Conservation (phyloP, 2,113 vertebrate genomes). For the Spilogale gracilis region DNA sequence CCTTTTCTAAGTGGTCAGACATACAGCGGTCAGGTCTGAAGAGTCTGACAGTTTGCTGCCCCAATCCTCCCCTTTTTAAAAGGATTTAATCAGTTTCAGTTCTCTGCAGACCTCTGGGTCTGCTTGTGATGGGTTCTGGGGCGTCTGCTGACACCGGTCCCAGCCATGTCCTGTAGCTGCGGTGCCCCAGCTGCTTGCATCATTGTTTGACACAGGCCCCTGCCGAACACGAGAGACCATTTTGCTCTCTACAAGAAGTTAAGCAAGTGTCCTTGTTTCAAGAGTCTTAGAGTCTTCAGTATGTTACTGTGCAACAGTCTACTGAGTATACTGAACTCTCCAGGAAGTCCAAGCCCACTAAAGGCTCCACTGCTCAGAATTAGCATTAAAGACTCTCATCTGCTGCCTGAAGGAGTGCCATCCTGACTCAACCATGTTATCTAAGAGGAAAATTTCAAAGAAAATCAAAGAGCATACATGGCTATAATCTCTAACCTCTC, state of each 20-base stretch:
- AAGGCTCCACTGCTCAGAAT: neutral
- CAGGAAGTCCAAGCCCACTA: neutral
- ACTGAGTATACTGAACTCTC: neutral
- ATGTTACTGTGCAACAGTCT: neutral
- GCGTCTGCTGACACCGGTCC: neutral
- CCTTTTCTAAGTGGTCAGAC: neutral
- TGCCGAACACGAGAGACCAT: neutral
- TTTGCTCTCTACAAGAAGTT: neutral
- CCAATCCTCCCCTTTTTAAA: neutral
- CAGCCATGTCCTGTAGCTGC: neutral
- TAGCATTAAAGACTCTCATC: neutral
- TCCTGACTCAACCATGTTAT: neutral
- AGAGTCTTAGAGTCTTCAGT: neutral
- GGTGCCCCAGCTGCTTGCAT: neutral
- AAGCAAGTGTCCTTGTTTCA: neutral
- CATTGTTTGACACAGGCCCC: neutral
- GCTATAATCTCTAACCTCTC: neutral
- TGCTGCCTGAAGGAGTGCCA: neutral
- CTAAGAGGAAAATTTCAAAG: neutral
- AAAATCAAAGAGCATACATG: neutral
- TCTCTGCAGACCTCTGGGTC: neutral
- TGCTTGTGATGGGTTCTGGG: neutral
- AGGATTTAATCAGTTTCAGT: neutral
- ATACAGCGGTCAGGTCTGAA: neutral
- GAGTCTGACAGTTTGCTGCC: neutral